Evolutionary conservation across 2,888 invertebrate species (phyloP).

Genomic region (Ichneumon xanthorius): DNA sequence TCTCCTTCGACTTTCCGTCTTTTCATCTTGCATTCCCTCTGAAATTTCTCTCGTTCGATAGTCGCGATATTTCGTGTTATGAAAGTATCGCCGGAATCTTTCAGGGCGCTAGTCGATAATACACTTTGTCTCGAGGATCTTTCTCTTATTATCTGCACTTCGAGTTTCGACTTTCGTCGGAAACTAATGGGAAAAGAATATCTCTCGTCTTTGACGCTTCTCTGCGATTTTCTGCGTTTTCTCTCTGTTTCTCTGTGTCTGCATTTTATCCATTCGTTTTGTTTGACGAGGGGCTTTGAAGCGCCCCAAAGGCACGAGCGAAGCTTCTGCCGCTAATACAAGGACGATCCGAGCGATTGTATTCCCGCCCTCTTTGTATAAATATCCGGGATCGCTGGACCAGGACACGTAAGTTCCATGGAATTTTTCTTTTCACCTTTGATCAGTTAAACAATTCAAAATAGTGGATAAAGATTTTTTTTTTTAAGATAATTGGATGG

Average conservation of each 20-base stretch:
- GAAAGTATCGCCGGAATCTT: not conserved
- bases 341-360: slow-evolving; percentile 1
- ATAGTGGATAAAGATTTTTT: too few species aligned
- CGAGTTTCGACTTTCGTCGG: slow-evolving; percentile 31
- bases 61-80: not conserved
- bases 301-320: slow-evolving; percentile 41
- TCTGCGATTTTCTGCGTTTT: not conserved
- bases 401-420: too few species aligned
- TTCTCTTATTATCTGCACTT: slow-evolving; percentile 58
- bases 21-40: not conserved
- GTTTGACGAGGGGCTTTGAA: slow-evolving; percentile 51
- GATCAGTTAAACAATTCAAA: too few species aligned
- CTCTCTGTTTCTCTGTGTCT: not conserved
- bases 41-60: not conserved
- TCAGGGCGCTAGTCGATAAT: not conserved
- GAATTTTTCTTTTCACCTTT: too few species aligned
- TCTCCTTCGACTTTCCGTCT: not conserved
- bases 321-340: slow-evolving; percentile 15
- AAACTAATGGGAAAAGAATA: slow-evolving; percentile 34
- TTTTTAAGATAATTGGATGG: too few species aligned
- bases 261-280: slow-evolving; percentile 52
- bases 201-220: slow-evolving; percentile 50
- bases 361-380: too few species aligned
- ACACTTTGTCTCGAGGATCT: not conserved
- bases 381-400: too few species aligned